phyloP scores from a whole-genome alignment of 2,797 vertebrate species.

The Sebastes glaucus region DNA sequence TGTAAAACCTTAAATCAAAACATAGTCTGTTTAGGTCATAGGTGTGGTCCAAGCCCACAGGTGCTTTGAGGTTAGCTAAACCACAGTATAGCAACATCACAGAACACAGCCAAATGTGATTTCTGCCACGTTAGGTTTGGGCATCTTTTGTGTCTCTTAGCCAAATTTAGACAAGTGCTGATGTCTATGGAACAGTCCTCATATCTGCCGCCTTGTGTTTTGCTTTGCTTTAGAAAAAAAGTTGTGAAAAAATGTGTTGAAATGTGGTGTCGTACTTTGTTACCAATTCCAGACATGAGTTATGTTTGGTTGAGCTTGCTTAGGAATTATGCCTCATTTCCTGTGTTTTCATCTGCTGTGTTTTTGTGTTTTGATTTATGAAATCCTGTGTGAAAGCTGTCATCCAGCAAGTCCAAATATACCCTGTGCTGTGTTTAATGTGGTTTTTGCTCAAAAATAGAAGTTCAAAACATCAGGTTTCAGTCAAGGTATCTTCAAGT shows the following conservation, averaged over 20 bases:
- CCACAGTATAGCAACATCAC: background rate
- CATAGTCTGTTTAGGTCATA: background rate
- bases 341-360: conserved; percentile 3
- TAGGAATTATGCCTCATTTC: conserved; percentile 18
- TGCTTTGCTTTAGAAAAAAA: background rate
- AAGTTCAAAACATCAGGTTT: conserved; percentile 5
- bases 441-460: conserved; percentile 1
- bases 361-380: conserved; percentile 18
- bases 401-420: conserved; percentile 3
- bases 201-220: background rate
- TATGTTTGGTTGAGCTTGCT: background rate
- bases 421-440: conserved; percentile 7
- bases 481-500: background rate
- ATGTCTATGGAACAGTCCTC: background rate
- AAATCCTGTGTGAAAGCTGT: conserved; percentile 6
- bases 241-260: background rate
- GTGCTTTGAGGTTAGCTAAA: background rate
- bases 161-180: background rate
- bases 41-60: background rate
- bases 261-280: background rate
- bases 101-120: background rate
- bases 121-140: background rate
- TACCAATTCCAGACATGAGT: background rate
- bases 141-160: background rate
- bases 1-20: background rate